Percentiles rank a stretch among this genome's conserved stretches.
Evolutionary conservation across 2,888 invertebrate genomes (phyloP).

Genomic region (Trichopria drosophilae): DNA sequence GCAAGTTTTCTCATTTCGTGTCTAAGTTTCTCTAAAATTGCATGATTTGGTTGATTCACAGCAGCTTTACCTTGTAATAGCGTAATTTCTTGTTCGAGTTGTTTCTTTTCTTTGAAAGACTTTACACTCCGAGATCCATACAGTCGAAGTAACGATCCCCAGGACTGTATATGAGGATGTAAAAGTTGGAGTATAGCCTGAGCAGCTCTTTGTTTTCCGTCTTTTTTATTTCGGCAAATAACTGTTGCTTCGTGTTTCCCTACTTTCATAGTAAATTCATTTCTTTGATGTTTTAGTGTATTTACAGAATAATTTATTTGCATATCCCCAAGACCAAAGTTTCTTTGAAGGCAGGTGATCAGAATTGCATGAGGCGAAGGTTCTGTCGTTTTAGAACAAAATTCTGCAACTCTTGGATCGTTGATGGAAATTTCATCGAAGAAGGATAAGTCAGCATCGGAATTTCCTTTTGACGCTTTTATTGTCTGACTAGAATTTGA

Average conservation of each 20-base stretch:
- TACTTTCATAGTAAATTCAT: constrained; percentile 92
- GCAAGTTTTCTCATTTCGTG: constrained; percentile 79
- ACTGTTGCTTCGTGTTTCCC: constrained; percentile 90
- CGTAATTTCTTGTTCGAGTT: constrained; percentile 90
- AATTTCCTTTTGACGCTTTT: constrained; percentile 52
- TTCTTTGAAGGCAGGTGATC: constrained; percentile 86
- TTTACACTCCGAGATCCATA: constrained; percentile 92
- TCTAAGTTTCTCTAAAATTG: constrained; percentile 82
- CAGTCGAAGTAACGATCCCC: constrained; percentile 90
- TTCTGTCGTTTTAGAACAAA: constrained; percentile 95
- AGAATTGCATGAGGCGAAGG: constrained; percentile 93
- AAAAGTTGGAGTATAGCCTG: constrained; percentile 88
- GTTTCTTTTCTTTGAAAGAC: constrained; percentile 88
- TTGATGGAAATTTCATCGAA: constrained; percentile 92
- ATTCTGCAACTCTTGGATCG: constrained; percentile 91
- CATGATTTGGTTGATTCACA: constrained; percentile 87
- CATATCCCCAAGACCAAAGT: constrained; percentile 88
- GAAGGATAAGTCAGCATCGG: constrained; percentile 62
- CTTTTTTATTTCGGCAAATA: constrained; percentile 90
- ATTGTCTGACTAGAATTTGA: constrained; percentile 55
- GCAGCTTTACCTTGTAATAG: constrained; percentile 85
- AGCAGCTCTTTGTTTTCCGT: constrained; percentile 94
- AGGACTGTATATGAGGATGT: constrained; percentile 91
- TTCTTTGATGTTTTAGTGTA: constrained; percentile 85
- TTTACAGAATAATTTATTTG: constrained; percentile 86